A percentile compares a stretch with the other conserved stretches of the same genome.
phyloP scores from a whole-genome alignment of 1,140 invertebrate genomes.

The Archegozetes longisetosus region DNA sequence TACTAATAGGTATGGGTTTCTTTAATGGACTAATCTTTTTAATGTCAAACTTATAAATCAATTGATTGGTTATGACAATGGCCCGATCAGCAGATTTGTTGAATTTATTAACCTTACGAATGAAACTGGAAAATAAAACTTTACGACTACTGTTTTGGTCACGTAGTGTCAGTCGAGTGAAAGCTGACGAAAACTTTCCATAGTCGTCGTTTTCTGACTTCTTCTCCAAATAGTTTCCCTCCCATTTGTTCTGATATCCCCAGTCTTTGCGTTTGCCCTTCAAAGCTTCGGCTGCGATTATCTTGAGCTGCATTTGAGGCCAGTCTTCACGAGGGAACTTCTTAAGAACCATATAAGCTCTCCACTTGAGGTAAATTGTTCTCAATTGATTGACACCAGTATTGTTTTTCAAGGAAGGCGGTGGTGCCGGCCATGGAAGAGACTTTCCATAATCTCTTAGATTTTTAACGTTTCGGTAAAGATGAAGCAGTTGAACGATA shows the following conservation, averaged over 20 bases:
- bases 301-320: slow-evolving; percentile 63
- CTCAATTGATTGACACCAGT: not conserved
- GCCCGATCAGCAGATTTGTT: slow-evolving; percentile 79
- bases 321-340: slow-evolving; percentile 64
- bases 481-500: slow-evolving; percentile 41
- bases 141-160: slow-evolving; percentile 46
- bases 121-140: slow-evolving; percentile 39
- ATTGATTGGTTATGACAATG: slow-evolving; percentile 67
- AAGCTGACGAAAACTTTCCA: slow-evolving; percentile 46
- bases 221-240: slow-evolving; percentile 72
- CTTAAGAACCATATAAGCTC: slow-evolving; percentile 66
- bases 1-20: slow-evolving; percentile 50
- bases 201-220: slow-evolving; percentile 57
- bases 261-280: slow-evolving; percentile 54
- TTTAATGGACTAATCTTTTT: slow-evolving; percentile 68
- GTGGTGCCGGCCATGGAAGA: slow-evolving; percentile 60
- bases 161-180: slow-evolving; percentile 46
- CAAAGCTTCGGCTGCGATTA: slow-evolving; percentile 59
- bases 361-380: slow-evolving; percentile 40
- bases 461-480: slow-evolving; percentile 30
- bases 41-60: slow-evolving; percentile 74
- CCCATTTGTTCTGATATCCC: slow-evolving; percentile 69
- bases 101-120: slow-evolving; percentile 42
- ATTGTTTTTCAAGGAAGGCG: slow-evolving; percentile 39
- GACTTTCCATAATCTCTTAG: slow-evolving; percentile 56